Evolutionary conservation across 1,140 invertebrate species (phyloP).

Genomic region (Zelostemma sp.): DNA sequence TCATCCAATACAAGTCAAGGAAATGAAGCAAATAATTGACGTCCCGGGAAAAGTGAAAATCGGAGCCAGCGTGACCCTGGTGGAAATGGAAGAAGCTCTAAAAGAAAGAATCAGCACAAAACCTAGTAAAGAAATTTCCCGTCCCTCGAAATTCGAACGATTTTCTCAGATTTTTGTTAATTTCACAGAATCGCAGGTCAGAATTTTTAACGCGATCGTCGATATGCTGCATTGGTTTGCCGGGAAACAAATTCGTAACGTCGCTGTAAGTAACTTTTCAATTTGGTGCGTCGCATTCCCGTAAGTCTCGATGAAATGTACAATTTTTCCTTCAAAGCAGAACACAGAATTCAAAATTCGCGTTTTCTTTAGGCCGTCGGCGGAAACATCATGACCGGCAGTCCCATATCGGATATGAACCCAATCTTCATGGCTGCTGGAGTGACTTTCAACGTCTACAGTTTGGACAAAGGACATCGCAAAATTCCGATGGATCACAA

Average conservation of each 20-base stretch:
- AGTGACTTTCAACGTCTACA: slow-evolving; percentile 63
- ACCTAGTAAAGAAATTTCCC: slow-evolving; percentile 60
- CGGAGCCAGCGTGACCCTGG: slow-evolving; percentile 86
- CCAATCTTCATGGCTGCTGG: slow-evolving; percentile 89
- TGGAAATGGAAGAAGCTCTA: slow-evolving; percentile 77
- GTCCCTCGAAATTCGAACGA: neutral
- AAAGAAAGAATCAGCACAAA: slow-evolving; percentile 71
- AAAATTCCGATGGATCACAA: slow-evolving; percentile 81
- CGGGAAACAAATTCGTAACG: slow-evolving; percentile 92
- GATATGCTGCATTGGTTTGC: slow-evolving; percentile 96
- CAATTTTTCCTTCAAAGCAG: neutral
- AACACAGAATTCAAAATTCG: neutral
- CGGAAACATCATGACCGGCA: slow-evolving; percentile 95
- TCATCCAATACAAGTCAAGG: slow-evolving; percentile 78
- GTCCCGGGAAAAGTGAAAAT: slow-evolving; percentile 75
- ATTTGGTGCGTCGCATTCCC: neutral
- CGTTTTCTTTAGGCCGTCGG: slow-evolving; percentile 75
- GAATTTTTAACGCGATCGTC: slow-evolving; percentile 79
- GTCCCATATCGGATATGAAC: slow-evolving; percentile 96
- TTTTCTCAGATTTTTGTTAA: neutral
- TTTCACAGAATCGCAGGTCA: slow-evolving; percentile 72
- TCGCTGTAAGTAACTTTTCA: slow-evolving; percentile 72
- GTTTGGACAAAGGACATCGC: slow-evolving; percentile 70
- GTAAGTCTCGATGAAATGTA: neutral
- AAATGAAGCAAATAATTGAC: slow-evolving; percentile 75